Percentiles rank a stretch among this genome's conserved stretches.
Conservation (phyloP, 2,888 invertebrate species). For the Eutolmus rufibarbis region DNA sequence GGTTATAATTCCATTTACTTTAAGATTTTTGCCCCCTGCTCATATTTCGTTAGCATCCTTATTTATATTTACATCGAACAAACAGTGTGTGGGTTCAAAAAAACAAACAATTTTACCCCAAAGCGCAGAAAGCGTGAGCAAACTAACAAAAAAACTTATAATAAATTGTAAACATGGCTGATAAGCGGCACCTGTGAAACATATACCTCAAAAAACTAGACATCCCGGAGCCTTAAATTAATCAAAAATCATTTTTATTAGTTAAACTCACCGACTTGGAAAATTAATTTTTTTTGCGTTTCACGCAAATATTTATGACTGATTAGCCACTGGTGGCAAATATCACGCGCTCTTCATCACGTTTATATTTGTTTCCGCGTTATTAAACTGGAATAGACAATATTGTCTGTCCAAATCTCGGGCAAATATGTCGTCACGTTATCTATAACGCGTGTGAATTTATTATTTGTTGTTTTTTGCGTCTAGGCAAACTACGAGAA, state of each 20-base stretch:
- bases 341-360: neutral
- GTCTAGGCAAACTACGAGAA: slow-evolving; percentile 50
- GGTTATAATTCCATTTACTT: neutral
- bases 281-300: neutral
- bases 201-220: neutral
- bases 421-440: neutral
- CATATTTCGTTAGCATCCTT: neutral
- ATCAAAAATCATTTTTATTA: neutral
- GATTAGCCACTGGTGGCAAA: neutral
- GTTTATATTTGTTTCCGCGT: neutral
- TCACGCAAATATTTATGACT: neutral
- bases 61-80: neutral
- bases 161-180: neutral
- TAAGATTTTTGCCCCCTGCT: neutral
- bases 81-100: neutral
- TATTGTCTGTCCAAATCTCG: neutral
- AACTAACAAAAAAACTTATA: neutral
- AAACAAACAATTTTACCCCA: neutral
- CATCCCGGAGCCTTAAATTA: neutral
- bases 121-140: neutral
- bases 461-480: slow-evolving; percentile 7
- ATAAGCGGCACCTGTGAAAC: neutral
- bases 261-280: neutral
- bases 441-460: neutral
- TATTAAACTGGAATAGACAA: neutral